A percentile compares a stretch with the other conserved stretches of the same genome.
Conservation (phyloP, 2,797 vertebrate genomes). For the Molossus alvarezi region DNA sequence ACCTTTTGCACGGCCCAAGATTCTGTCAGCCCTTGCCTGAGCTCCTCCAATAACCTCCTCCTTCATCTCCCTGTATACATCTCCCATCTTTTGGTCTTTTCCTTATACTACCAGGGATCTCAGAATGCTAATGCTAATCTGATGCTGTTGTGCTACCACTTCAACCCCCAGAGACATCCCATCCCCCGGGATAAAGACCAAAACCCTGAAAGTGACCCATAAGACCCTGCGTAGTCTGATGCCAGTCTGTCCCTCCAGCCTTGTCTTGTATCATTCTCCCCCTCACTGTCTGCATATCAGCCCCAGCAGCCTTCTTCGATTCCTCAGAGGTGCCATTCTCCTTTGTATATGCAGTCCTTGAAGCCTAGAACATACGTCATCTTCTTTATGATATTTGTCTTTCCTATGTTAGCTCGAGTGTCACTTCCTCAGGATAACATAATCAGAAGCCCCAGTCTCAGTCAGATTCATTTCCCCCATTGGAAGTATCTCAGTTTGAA, state of each 20-base stretch:
- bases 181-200: background rate
- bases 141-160: background rate
- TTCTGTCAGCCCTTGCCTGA: background rate
- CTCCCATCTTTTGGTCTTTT: background rate
- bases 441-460: background rate
- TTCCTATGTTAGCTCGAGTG: background rate
- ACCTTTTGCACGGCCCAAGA: background rate
- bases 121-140: background rate
- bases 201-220: background rate
- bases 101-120: background rate
- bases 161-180: background rate
- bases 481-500: slow-evolving; percentile 17
- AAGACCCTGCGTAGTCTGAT: background rate
- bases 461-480: background rate
- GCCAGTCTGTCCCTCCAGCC: background rate
- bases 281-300: background rate
- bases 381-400: background rate
- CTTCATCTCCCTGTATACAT: background rate
- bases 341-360: background rate
- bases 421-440: background rate
- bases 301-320: background rate
- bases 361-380: background rate
- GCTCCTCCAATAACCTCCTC: background rate
- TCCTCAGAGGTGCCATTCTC: background rate
- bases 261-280: background rate